These are phyloP conservation scores for Leptosomus discolor DNA, from an alignment of 2,113 vertebrate genomes.

Conservation along the genomic window DNA sequence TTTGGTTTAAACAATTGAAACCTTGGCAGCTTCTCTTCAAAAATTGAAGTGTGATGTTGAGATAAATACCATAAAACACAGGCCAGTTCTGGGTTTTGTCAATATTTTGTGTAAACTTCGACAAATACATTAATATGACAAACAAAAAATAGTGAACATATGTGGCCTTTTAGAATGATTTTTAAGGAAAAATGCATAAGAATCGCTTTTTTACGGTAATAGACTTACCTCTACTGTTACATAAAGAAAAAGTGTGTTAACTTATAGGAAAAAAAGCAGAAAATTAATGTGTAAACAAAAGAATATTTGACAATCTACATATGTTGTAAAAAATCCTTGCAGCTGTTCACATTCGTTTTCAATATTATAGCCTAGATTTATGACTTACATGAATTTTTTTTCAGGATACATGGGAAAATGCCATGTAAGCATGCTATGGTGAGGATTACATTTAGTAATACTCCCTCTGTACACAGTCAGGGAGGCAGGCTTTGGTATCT, in stretches of 20 bases:
- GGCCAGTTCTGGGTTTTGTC: neutral
- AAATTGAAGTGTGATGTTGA: neutral
- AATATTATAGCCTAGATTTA: neutral
- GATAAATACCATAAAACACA: slow-evolving; percentile 1
- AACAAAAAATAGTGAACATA: neutral
- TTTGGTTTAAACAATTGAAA: slow-evolving; percentile 24
- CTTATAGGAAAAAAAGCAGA: neutral
- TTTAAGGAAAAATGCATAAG: neutral
- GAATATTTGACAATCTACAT: neutral
- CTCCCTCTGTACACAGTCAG: fast-evolving
- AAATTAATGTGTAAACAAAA: neutral
- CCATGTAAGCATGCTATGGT: neutral
- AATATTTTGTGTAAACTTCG: neutral
- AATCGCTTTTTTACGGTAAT: neutral
- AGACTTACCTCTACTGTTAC: neutral
- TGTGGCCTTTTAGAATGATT: neutral
- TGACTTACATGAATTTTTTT: neutral
- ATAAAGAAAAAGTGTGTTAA: neutral
- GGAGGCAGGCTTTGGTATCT: neutral
- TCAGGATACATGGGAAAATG: neutral
- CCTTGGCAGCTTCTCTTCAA: neutral
- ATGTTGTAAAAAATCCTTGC: neutral
- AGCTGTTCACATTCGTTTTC: neutral
- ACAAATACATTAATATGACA: neutral
- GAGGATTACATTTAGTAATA: neutral